A percentile compares a stretch with the other conserved stretches of the same genome.
Conservation (phyloP, 2,113 vertebrate genomes). For the Sinocyclocheilus anophthalmus region DNA sequence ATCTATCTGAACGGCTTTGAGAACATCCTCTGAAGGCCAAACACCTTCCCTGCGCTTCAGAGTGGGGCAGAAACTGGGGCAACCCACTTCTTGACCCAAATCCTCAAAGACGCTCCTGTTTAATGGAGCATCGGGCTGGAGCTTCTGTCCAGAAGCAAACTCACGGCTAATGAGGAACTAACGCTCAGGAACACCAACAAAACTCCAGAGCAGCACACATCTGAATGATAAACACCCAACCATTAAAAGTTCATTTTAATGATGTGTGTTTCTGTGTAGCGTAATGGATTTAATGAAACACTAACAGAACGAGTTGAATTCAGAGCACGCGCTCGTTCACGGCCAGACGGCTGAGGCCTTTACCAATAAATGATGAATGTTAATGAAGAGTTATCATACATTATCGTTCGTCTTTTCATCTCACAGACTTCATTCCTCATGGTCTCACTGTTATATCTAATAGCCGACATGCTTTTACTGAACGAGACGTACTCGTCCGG, state of each 20-base stretch:
- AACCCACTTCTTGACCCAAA: conserved; percentile 60
- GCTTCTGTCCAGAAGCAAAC: conserved; percentile 18
- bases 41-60: not conserved
- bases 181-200: not conserved
- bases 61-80: conserved; percentile 49
- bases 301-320: not conserved
- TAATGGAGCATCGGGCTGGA: conserved; percentile 45
- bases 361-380: not conserved
- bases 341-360: not conserved
- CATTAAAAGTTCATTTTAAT: not conserved
- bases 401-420: not conserved
- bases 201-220: not conserved
- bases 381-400: not conserved
- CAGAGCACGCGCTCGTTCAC: not conserved
- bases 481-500: not conserved
- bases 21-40: not conserved
- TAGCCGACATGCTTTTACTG: not conserved
- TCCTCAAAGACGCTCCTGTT: conserved; percentile 52
- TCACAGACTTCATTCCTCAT: not conserved
- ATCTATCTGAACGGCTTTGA: not conserved
- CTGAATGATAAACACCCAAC: not conserved
- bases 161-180: not conserved
- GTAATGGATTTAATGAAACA: not conserved
- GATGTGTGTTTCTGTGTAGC: not conserved
- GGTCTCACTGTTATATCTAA: not conserved